Conservation (phyloP, 2,797 vertebrate species). For the Pangasius sanitwongsei region DNA sequence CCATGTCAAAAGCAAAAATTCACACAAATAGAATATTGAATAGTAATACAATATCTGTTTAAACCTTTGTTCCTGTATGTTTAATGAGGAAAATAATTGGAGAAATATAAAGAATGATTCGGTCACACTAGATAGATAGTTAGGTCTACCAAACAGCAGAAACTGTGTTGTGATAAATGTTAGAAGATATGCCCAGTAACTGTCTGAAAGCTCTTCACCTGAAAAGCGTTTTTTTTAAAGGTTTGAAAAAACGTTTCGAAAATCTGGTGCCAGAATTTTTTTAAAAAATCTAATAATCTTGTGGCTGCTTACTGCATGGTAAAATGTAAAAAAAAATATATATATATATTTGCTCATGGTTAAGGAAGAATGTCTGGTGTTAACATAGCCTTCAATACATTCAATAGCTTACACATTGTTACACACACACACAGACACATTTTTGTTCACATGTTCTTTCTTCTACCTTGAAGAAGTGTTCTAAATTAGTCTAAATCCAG, state of each 20-base stretch:
- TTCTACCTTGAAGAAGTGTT: background rate
- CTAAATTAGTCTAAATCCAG: background rate
- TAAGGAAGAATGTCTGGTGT: background rate
- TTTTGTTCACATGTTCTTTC: background rate
- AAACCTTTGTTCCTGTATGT: too few relatives aligned
- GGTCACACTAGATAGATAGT: background rate
- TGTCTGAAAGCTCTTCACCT: background rate
- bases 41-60: background rate
- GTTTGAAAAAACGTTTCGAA: background rate
- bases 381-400: background rate
- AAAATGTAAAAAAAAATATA: background rate
- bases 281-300: background rate
- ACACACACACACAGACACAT: background rate
- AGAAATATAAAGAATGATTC: background rate
- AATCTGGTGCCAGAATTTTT: background rate
- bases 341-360: background rate
- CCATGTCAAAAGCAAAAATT: background rate
- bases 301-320: background rate
- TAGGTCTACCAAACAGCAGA: background rate
- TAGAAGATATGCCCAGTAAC: background rate
- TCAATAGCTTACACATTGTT: background rate
- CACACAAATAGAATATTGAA: background rate
- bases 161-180: background rate
- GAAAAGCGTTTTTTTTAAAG: background rate
- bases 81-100: background rate